Evolutionary conservation across 2,797 vertebrate genomes (phyloP).

Genomic region (Uromys caudimaculatus): DNA sequence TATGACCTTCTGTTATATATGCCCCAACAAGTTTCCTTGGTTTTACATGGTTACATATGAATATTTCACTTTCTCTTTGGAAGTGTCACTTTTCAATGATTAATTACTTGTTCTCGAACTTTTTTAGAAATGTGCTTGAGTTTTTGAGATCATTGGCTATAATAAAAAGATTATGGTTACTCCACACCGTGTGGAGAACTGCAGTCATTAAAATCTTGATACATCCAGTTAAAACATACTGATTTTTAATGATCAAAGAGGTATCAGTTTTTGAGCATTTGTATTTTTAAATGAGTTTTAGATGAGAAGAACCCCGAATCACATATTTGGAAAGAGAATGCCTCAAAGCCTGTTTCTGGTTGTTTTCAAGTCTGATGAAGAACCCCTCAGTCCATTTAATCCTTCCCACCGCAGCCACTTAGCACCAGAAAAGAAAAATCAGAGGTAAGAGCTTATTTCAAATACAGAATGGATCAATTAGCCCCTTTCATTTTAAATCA

Average conservation of each 20-base stretch:
- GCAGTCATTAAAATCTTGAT: not conserved
- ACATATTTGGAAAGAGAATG: not conserved
- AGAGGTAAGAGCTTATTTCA: constrained; percentile 20
- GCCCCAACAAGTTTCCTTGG: not conserved
- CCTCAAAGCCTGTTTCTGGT: not conserved
- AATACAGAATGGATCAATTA: constrained; percentile 5
- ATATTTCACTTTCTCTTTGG: not conserved
- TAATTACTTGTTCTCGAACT: not conserved
- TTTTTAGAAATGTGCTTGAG: not conserved
- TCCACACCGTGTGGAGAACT: not conserved
- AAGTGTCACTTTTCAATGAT: not conserved
- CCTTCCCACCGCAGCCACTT: not conserved
- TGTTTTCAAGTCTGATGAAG: not conserved
- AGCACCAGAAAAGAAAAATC: constrained; percentile 17
- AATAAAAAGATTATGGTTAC: not conserved
- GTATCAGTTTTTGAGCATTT: not conserved
- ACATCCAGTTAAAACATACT: not conserved
- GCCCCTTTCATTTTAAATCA: not conserved
- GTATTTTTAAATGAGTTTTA: constrained; percentile 1
- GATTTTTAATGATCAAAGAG: constrained; percentile 28
- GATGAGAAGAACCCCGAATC: not conserved
- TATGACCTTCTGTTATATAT: not conserved
- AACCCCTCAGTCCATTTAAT: not conserved
- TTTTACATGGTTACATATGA: not conserved
- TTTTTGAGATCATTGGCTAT: not conserved